phyloP scores from a whole-genome alignment of 2,888 invertebrate genomes.

The Dimorphilus gyrociliatus region DNA sequence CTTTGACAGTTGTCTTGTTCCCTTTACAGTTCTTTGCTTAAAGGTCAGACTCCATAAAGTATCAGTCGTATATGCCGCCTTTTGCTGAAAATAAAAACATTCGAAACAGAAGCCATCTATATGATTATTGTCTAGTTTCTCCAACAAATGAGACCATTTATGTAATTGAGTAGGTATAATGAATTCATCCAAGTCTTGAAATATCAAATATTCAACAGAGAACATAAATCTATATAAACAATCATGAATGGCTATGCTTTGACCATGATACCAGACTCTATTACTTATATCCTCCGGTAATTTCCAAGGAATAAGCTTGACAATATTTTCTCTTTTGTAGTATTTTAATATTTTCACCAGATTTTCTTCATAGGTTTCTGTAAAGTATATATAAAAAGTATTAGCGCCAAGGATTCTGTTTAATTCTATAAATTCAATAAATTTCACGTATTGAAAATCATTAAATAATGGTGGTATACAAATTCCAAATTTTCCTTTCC shows the following conservation, averaged over 20 bases:
- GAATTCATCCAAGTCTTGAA: constrained; percentile 32
- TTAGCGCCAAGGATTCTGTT: constrained; percentile 21
- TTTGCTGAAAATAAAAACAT: constrained; percentile 23
- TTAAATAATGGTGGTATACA: constrained; percentile 33
- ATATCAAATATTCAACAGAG: constrained; percentile 19
- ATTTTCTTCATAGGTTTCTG: constrained; percentile 15
- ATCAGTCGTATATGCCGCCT: too few relatives aligned
- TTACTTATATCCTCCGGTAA: constrained; percentile 15
- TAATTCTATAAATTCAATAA: constrained; percentile 30
- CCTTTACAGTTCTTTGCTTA: constrained; percentile 11
- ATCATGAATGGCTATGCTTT: constrained; percentile 30
- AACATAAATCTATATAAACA: constrained; percentile 30
- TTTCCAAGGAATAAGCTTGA: constrained; percentile 20
- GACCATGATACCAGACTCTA: constrained; percentile 31
- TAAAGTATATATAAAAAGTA: constrained; percentile 23
- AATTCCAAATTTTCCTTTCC: constrained; percentile 14
- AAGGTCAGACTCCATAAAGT: constrained; percentile 13
- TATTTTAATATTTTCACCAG: constrained; percentile 15
- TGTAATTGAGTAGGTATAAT: constrained; percentile 19
- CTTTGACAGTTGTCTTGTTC: constrained; percentile 16
- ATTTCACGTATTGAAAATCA: constrained; percentile 17
- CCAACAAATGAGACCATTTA: constrained; percentile 11
- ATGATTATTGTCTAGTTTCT: constrained; percentile 3
- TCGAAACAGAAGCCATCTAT: constrained; percentile 17
- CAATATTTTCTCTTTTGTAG: constrained; percentile 14